phyloP scores from a whole-genome alignment of 2,797 vertebrate species.

The Thaleichthys pacificus region DNA sequence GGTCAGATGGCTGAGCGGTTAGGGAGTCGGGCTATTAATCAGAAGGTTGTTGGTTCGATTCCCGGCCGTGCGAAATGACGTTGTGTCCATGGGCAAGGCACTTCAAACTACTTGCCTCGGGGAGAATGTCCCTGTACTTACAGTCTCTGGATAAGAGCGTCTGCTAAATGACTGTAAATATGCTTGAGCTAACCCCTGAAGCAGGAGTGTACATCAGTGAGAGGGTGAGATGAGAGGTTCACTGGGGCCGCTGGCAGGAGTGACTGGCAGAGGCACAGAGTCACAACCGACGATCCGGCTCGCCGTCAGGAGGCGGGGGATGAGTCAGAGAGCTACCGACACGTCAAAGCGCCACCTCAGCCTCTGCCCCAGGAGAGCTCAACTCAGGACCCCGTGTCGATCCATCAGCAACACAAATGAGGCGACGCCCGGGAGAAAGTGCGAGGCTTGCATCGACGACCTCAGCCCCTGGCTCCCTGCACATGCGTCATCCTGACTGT shows the following conservation, averaged over 20 bases:
- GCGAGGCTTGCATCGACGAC: slow-evolving; percentile 32
- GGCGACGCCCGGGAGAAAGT: slow-evolving; percentile 38
- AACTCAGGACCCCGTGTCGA: slow-evolving; percentile 49
- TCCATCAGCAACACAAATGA: slow-evolving; percentile 60
- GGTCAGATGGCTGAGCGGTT: too few relatives aligned
- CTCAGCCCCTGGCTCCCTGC: slow-evolving; percentile 26
- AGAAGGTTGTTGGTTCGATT: too few relatives aligned
- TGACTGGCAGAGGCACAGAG: slow-evolving; percentile 29
- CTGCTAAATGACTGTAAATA: too few relatives aligned
- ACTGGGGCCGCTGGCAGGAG: slow-evolving; percentile 32
- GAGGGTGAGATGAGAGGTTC: slow-evolving; percentile 30
- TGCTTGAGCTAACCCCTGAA: too few relatives aligned
- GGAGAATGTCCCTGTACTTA: too few relatives aligned
- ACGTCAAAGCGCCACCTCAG: slow-evolving; percentile 62
- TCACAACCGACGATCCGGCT: slow-evolving; percentile 35
- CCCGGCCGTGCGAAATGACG: too few relatives aligned
- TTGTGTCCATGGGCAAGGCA: too few relatives aligned
- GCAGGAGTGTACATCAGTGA: too few relatives aligned
- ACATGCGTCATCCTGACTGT: slow-evolving; percentile 31
- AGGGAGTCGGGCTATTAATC: too few relatives aligned
- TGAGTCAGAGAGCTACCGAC: slow-evolving; percentile 57
- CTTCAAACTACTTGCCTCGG: too few relatives aligned
- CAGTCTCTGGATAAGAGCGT: too few relatives aligned
- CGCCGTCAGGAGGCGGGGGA: slow-evolving; percentile 34
- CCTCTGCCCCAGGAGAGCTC: slow-evolving; percentile 46